These are phyloP conservation scores for Drosophila athabasca DNA, from an alignment of 1,140 invertebrate genomes.

Conservation along the genomic window DNA sequence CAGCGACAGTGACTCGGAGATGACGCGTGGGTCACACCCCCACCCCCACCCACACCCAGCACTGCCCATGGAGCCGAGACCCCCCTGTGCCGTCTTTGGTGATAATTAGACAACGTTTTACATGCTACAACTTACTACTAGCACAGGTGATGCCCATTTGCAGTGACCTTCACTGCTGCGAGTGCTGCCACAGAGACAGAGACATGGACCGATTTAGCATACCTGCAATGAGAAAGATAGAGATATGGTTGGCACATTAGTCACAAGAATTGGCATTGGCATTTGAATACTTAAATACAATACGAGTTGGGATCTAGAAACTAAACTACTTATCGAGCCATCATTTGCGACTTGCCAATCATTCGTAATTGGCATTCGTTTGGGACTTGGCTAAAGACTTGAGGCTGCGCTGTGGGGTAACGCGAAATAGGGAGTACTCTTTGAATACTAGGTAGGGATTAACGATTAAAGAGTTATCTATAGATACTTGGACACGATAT, in stretches of 20 bases:
- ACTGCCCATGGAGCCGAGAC: neutral
- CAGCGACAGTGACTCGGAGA: constrained; percentile 2
- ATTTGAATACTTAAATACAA: constrained; percentile 34
- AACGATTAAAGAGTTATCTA: too few species aligned
- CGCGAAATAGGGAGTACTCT: neutral
- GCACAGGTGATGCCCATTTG: constrained; percentile 30
- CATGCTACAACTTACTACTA: constrained; percentile 38
- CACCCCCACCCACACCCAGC: constrained; percentile 36
- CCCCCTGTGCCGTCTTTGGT: neutral
- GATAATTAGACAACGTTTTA: constrained; percentile 62
- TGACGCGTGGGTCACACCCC: constrained; percentile 57
- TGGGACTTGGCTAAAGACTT: neutral
- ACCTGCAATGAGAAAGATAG: constrained; percentile 54
- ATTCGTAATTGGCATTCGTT: constrained; percentile 21
- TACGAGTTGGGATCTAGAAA: constrained; percentile 10
- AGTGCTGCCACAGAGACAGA: constrained; percentile 2
- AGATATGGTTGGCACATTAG: constrained; percentile 18
- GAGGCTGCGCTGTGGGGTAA: neutral
- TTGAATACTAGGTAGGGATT: neutral
- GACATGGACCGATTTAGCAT: constrained; percentile 25
- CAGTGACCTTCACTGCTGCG: constrained; percentile 42
- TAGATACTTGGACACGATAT: too few species aligned
- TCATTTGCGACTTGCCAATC: constrained; percentile 30
- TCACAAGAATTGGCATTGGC: constrained; percentile 32
- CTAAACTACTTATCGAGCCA: constrained; percentile 9